Percentiles rank a stretch among this genome's conserved stretches.
These are phyloP conservation scores for Parauchenoglanis ngamensis DNA, from an alignment of 2,797 vertebrate genomes.

Conservation along the genomic window DNA sequence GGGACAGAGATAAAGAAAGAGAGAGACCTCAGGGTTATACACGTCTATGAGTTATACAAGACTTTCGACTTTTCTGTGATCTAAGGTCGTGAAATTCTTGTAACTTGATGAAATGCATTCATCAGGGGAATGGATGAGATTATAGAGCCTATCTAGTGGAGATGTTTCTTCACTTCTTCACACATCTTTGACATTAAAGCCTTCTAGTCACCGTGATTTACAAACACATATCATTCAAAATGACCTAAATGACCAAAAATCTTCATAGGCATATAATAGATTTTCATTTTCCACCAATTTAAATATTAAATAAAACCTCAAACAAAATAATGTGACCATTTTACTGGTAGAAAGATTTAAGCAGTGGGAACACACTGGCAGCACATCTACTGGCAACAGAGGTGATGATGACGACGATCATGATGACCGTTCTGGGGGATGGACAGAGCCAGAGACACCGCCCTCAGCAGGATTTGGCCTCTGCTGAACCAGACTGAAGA, in stretches of 20 bases:
- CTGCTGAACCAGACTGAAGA: constrained; percentile 51
- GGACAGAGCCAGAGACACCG: constrained; percentile 43
- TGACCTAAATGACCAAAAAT: background rate
- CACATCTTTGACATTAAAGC: background rate
- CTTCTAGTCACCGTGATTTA: background rate
- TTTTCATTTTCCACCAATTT: background rate
- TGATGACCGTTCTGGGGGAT: constrained; percentile 31
- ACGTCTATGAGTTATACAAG: background rate
- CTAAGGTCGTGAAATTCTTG: background rate
- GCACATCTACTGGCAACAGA: constrained; percentile 41
- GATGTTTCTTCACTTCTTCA: background rate
- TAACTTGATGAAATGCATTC: background rate
- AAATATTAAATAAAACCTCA: constrained; percentile 15
- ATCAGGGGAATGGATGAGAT: background rate
- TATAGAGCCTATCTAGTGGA: background rate
- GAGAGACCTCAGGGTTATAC: no score
- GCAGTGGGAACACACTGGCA: constrained; percentile 23
- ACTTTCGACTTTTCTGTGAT: background rate
- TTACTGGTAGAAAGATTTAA: constrained; percentile 32
- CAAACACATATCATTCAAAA: background rate
- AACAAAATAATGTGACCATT: background rate
- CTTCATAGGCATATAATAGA: background rate
- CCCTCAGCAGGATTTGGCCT: constrained; percentile 55
- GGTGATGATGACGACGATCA: constrained; percentile 44
- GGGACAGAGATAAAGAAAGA: background rate